Evolutionary conservation across 2,888 invertebrate species (phyloP).

Genomic region (Acholoe squamosa): DNA sequence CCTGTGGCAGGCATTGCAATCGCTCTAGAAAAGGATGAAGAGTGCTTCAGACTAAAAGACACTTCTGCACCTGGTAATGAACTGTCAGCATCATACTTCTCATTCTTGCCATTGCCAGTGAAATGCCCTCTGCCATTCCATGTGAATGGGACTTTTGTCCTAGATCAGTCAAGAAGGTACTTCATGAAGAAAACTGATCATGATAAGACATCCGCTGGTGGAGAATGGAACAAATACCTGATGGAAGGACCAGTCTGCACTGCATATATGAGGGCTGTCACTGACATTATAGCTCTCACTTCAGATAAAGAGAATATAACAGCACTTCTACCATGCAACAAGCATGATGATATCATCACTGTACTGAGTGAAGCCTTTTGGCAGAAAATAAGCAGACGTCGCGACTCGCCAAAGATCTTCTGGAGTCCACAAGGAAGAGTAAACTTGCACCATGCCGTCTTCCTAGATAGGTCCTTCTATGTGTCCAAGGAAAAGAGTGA

Average conservation of each 20-base stretch:
- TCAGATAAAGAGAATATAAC: neutral
- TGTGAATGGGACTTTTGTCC: slow-evolving; percentile 11
- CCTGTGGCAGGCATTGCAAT: slow-evolving; percentile 39
- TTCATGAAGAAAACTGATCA: slow-evolving; percentile 12
- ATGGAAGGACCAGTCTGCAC: slow-evolving; percentile 45
- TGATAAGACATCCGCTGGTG: neutral
- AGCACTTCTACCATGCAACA: neutral
- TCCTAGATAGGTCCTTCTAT: neutral
- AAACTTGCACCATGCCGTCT: neutral
- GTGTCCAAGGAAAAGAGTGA: neutral
- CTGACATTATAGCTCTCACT: neutral
- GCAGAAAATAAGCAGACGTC: neutral
- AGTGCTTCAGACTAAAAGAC: neutral
- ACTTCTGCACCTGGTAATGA: neutral
- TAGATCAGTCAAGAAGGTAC: slow-evolving; percentile 13
- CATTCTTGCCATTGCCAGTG: slow-evolving; percentile 11
- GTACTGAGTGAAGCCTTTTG: slow-evolving; percentile 13
- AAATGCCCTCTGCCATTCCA: neutral
- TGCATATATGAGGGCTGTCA: neutral
- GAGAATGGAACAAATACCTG: slow-evolving; percentile 20
- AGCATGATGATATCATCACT: neutral
- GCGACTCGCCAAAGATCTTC: neutral
- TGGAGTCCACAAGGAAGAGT: neutral
- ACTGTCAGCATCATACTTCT: neutral
- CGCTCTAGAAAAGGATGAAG: neutral